These are phyloP conservation scores for Parazoanthus atlanticus DNA, from an alignment of 92 coral and sea anemone genomes.

Conservation along the genomic window DNA sequence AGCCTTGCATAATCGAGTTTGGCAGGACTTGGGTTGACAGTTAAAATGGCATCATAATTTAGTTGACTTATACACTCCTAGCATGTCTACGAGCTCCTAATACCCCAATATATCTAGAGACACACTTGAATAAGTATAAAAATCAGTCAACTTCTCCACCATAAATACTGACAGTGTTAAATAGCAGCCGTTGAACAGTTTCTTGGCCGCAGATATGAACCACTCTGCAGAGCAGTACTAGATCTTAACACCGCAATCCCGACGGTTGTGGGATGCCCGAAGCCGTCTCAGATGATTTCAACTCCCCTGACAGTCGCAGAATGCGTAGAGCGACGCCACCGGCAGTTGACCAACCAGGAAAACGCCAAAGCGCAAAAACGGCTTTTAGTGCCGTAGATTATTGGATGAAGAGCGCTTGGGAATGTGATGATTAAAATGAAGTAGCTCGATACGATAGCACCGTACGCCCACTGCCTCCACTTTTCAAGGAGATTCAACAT, in stretches of 20 bases:
- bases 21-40: not conserved
- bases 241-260: not conserved
- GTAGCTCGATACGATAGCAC: not conserved
- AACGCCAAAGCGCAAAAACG: conserved; percentile 38
- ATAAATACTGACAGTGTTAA: too few species aligned
- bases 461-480: conserved; percentile 20
- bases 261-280: not conserved
- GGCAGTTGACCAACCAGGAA: conserved; percentile 33
- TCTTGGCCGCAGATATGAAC: not conserved
- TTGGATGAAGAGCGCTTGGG: conserved; percentile 38
- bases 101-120: not conserved
- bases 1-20: not conserved
- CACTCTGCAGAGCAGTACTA: too few species aligned
- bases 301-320: not conserved
- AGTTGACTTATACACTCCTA: too few species aligned
- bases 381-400: conserved; percentile 41
- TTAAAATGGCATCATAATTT: too few species aligned
- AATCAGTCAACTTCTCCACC: not conserved
- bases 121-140: not conserved
- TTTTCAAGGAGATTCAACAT: not conserved
- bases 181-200: not conserved
- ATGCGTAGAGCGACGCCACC: conserved; percentile 16
- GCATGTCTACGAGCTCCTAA: not conserved
- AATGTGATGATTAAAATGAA: not conserved
- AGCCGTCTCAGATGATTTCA: not conserved